A percentile compares a stretch with the other conserved stretches of the same genome.
phyloP scores from a whole-genome alignment of 2,113 vertebrate species.

The Pseudopipra pipra region DNA sequence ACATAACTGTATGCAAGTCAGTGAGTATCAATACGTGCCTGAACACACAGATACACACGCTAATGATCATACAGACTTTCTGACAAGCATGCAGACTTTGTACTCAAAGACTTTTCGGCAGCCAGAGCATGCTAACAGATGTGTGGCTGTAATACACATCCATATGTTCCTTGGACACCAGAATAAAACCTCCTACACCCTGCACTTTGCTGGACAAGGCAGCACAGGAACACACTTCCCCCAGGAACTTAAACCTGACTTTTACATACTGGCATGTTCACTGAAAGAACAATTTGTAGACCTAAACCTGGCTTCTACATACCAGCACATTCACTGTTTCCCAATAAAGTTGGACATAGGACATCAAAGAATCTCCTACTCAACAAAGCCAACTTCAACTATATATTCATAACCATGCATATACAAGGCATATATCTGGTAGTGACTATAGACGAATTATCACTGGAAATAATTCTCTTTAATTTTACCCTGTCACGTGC shows the following conservation, averaged over 20 bases:
- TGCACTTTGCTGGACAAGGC: neutral
- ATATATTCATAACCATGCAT: accelerated
- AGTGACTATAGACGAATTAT: neutral
- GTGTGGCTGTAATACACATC: neutral
- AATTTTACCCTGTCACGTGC: neutral
- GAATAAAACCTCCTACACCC: neutral
- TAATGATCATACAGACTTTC: neutral
- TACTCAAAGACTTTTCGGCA: neutral
- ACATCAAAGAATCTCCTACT: neutral
- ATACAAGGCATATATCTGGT: neutral
- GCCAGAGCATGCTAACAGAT: neutral
- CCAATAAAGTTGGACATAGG: neutral
- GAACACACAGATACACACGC: neutral
- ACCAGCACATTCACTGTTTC: neutral
- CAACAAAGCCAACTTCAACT: neutral
- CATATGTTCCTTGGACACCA: neutral
- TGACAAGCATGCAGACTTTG: neutral
- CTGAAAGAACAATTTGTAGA: neutral
- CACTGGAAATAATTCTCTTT: neutral
- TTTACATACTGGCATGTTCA: accelerated
- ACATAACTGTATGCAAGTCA: neutral
- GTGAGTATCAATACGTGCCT: neutral
- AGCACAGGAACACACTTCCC: neutral
- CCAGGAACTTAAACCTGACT: neutral
- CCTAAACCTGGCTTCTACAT: neutral